Conservation (phyloP, 2,113 vertebrate species). For the Gallinago media region DNA sequence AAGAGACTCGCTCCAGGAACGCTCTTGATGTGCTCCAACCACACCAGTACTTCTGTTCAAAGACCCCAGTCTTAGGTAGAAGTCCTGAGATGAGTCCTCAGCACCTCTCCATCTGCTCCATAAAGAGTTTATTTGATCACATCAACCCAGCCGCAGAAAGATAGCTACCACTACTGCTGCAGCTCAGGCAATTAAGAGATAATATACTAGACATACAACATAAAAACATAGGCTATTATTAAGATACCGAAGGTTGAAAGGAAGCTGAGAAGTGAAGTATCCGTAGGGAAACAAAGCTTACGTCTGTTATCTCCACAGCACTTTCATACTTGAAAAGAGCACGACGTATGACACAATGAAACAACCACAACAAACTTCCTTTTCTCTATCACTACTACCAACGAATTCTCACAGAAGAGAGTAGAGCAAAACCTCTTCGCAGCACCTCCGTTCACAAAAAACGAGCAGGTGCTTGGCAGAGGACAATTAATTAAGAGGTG, state of each 20-base stretch:
- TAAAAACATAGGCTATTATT: slow-evolving; percentile 49
- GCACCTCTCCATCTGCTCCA: not conserved
- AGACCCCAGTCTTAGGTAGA: not conserved
- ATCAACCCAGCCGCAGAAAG: not conserved
- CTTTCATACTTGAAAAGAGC: not conserved
- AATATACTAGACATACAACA: not conserved
- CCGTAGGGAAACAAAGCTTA: not conserved
- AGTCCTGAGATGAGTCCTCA: not conserved
- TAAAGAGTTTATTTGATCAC: not conserved
- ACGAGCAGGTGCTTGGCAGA: not conserved
- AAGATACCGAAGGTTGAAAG: slow-evolving; percentile 47
- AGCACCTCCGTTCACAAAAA: not conserved
- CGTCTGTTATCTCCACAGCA: not conserved
- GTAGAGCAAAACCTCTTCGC: not conserved
- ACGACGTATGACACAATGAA: not conserved
- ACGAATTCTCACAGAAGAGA: not conserved
- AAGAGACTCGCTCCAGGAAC: not conserved
- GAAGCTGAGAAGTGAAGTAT: slow-evolving; percentile 27
- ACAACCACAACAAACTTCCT: slow-evolving; percentile 38
- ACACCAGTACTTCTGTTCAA: not conserved
- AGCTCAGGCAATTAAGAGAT: slow-evolving; percentile 12
- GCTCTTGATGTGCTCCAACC: not conserved
- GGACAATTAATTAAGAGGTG: not conserved
- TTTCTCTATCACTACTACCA: not conserved
- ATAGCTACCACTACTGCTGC: rapidly evolving